A percentile compares a stretch with the other conserved stretches of the same genome.
phyloP scores from a whole-genome alignment of 2,113 vertebrate species.

The Mesembrinibis cayennensis region DNA sequence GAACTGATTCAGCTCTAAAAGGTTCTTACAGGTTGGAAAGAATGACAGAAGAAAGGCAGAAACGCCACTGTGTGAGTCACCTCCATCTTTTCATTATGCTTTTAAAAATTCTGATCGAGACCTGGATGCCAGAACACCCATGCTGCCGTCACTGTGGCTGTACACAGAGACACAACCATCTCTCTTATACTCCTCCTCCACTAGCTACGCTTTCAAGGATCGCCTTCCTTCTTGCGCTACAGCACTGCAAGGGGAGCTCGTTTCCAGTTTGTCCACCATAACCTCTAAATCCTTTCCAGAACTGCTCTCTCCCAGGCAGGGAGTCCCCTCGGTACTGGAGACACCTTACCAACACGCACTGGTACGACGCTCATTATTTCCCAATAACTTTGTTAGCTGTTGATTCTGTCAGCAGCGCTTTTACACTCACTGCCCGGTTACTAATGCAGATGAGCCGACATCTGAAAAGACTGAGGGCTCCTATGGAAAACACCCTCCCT shows the following conservation, averaged over 20 bases:
- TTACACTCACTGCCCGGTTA: not conserved
- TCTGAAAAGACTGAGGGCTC: not conserved
- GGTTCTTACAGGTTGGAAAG: not conserved
- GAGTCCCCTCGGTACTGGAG: not conserved
- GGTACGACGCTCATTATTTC: not conserved
- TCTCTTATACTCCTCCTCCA: not conserved
- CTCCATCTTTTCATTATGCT: not conserved
- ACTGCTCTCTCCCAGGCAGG: too few species aligned
- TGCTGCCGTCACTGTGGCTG: not conserved
- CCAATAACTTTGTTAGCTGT: not conserved
- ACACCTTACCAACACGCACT: not conserved
- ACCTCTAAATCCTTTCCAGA: not conserved
- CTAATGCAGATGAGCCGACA: not conserved
- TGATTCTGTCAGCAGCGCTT: not conserved
- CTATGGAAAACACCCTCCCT: rapidly evolving
- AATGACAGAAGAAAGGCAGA: not conserved
- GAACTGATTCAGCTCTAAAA: not conserved
- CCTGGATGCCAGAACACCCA: not conserved
- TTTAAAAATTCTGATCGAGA: not conserved
- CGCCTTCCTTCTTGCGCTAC: not conserved
- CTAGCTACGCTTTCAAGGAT: not conserved
- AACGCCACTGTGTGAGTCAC: not conserved
- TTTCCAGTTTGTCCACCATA: not conserved
- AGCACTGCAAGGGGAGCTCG: not conserved
- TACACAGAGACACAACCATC: rapidly evolving